phyloP scores from a whole-genome alignment of 2,113 vertebrate genomes.

The Phainopepla nitens region DNA sequence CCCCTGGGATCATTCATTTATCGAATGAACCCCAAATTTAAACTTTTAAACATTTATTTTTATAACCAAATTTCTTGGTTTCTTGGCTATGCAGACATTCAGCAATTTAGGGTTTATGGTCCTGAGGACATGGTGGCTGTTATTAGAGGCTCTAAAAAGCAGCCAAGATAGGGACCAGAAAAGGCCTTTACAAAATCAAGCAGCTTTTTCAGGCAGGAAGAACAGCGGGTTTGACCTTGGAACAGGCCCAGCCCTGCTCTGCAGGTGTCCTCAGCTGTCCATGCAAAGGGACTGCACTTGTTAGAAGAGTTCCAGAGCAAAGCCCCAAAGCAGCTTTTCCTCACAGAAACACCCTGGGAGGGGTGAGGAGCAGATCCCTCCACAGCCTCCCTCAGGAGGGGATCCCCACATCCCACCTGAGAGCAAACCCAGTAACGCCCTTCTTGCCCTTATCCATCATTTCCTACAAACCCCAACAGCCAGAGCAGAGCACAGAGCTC shows the following conservation, averaged over 20 bases:
- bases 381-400: neutral
- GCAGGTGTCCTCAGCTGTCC: neutral
- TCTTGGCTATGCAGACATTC: neutral
- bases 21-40: too few relatives aligned
- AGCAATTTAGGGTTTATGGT: neutral
- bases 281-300: neutral
- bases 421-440: neutral
- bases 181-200: neutral
- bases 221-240: neutral
- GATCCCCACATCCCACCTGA: neutral
- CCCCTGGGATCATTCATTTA: neutral
- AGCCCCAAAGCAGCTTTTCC: neutral
- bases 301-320: neutral
- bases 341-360: rapidly evolving
- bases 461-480: rapidly evolving
- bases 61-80: neutral
- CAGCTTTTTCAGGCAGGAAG: neutral
- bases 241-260: neutral
- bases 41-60: too few relatives aligned
- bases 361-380: neutral
- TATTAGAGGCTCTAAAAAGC: neutral
- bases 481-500: rapidly evolving
- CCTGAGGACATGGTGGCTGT: neutral
- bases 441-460: rapidly evolving
- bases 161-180: neutral